Evolutionary conservation across 2,113 vertebrate genomes (phyloP), one percentile per base, ranked within the genome.

Genomic region (Mus pahari): DNA sequence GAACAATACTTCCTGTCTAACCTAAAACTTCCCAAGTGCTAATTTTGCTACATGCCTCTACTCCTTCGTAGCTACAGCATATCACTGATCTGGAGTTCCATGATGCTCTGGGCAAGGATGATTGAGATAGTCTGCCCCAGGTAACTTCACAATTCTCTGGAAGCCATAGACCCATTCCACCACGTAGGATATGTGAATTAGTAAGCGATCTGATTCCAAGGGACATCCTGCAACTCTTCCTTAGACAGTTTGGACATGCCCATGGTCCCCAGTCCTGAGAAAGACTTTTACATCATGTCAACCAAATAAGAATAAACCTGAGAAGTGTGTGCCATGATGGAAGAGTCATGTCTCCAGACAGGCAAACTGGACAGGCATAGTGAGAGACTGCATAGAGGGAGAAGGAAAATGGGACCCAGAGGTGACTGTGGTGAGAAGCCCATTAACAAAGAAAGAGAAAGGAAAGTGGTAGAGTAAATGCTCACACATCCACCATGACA

Each of bases 391-490:
- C 12, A 73, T 36, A 78, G 55, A 7, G 26, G n/a, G 8, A 48
- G 6, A 74, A 66, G 11, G 55, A 48, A 70, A 95, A 96, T 19
- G 20, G 24, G 42, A 74, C n/a, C 90, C 19, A 62, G 84, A 82
- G 26, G 39, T 86, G 45, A 91, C 9, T 50, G 79, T 48, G 6
- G 36, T 36, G 24, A 13, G 58, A 64, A 89, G 58, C 92, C 22
- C 58, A 94, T 60, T 84, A 84, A 74, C 19, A 64, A 89, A 91
- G 66, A 82, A 93, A 88, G 39, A 96, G 89, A 81, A 55, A 77
- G 22, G 39, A 66, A 84, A 58, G 5, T 5, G 17, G 9, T 62
- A 58, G 28, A 68, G 60, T 70, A 64, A 50, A 86, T 84, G 14
- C 68, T n/a, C 84, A 1, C 39, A 64, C n/a, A 62, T 7, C 53